Evolutionary conservation across 2,888 invertebrate species (phyloP).

Genomic region (Autographa gamma): DNA sequence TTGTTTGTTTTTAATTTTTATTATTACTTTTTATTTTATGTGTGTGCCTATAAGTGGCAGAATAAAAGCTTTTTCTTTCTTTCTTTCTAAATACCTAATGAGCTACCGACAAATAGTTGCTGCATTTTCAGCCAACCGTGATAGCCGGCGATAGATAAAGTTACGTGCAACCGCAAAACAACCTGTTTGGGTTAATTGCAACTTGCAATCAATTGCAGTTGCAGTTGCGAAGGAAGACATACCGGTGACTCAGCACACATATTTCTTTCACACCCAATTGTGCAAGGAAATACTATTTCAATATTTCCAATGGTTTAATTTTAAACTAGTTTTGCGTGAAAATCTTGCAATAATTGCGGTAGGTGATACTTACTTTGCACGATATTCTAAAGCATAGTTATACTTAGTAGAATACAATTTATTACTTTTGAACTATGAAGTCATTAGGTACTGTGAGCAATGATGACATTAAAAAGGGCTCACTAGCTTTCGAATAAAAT

Average conservation of each 20-base stretch:
- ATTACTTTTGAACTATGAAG: too few relatives aligned
- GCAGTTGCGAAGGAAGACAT: slow-evolving; percentile 13
- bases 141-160: slow-evolving; percentile 31
- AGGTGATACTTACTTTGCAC: background rate
- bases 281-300: background rate
- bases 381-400: background rate
- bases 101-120: slow-evolving; percentile 28
- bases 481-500: background rate
- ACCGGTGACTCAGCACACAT: slow-evolving; percentile 20
- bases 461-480: background rate
- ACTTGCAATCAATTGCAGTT: slow-evolving; percentile 14
- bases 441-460: too few relatives aligned
- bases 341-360: background rate
- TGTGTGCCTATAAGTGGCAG: too few relatives aligned
- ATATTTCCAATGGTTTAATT: background rate
- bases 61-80: too few relatives aligned
- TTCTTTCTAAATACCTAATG: slow-evolving; percentile 16
- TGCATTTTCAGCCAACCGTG: slow-evolving; percentile 36
- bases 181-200: slow-evolving; percentile 40
- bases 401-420: background rate
- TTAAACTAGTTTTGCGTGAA: background rate
- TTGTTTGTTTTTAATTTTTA: too few relatives aligned
- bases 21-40: too few relatives aligned
- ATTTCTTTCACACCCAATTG: background rate
- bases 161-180: slow-evolving; percentile 37